Percentiles rank a stretch among this genome's conserved stretches.
phyloP scores from a whole-genome alignment of 2,113 vertebrate species.

The Mus spicilegus region DNA sequence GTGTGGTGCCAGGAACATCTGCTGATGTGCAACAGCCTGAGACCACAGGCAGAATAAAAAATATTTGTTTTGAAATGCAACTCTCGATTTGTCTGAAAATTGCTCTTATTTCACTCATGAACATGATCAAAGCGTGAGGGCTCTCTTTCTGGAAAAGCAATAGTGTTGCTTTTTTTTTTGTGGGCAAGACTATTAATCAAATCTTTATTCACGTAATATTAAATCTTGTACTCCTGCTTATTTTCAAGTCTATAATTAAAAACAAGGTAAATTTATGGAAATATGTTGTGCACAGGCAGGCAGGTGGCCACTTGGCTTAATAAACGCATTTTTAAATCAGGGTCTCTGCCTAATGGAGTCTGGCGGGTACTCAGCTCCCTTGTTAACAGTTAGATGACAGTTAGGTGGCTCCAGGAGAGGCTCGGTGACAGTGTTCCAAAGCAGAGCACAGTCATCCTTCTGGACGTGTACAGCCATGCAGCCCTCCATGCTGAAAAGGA shows the following conservation, averaged over 20 bases:
- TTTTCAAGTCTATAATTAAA: conserved; percentile 18
- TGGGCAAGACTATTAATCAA: neutral
- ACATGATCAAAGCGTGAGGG: neutral
- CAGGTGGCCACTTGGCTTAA: neutral
- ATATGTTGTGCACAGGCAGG: neutral
- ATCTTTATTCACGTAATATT: neutral
- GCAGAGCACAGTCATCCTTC: fast-evolving
- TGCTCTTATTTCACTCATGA: neutral
- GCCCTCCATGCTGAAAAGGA: fast-evolving
- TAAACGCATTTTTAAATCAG: neutral
- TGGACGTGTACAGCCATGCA: fast-evolving
- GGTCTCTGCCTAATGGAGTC: neutral
- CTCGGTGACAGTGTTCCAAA: neutral
- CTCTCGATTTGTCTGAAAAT: neutral
- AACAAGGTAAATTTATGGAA: conserved; percentile 11
- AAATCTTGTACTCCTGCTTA: neutral
- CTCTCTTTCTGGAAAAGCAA: conserved; percentile 15
- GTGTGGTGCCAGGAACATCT: fast-evolving
- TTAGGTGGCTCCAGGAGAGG: neutral
- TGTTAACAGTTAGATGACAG: neutral
- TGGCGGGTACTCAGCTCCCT: fast-evolving
- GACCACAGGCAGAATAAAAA: fast-evolving
- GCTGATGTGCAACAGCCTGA: fast-evolving
- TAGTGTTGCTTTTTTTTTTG: neutral
- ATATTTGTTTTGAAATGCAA: neutral